These are phyloP conservation scores for Drosophila arizonae DNA, from an alignment of 1,140 invertebrate species.

Conservation along the genomic window DNA sequence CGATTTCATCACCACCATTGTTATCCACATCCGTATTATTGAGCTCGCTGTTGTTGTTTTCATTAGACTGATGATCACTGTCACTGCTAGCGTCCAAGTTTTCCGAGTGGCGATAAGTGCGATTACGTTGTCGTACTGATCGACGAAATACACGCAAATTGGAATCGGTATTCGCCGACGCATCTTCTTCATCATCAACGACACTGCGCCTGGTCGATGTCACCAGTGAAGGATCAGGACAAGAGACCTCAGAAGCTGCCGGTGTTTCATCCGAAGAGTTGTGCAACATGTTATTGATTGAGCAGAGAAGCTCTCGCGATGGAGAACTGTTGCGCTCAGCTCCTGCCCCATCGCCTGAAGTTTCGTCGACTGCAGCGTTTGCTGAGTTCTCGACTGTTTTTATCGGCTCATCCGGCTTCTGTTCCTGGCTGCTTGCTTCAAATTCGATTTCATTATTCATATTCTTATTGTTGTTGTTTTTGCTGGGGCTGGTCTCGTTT, in stretches of 20 bases:
- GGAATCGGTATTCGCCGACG: neutral
- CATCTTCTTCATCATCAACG: slow-evolving; percentile 10
- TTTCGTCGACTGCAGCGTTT: neutral
- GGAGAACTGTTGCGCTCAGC: neutral
- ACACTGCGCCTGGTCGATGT: slow-evolving; percentile 1
- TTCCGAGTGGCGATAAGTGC: slow-evolving; percentile 38
- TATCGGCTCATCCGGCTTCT: neutral
- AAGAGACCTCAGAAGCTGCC: neutral
- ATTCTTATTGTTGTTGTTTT: slow-evolving; percentile 11
- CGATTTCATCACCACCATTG: neutral
- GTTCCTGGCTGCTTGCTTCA: neutral
- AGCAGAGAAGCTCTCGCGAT: neutral
- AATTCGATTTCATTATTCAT: slow-evolving; percentile 10
- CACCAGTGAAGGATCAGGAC: neutral
- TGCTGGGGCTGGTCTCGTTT: slow-evolving; percentile 12
- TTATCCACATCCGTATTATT: slow-evolving; percentile 13
- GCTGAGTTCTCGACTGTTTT: neutral
- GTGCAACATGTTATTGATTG: neutral
- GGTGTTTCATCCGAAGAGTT: neutral
- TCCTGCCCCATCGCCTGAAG: neutral
- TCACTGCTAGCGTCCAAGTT: neutral
- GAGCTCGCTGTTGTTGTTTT: slow-evolving; percentile 13
- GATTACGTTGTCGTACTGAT: slow-evolving; percentile 24
- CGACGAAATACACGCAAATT: slow-evolving; percentile 29
- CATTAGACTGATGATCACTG: slow-evolving; percentile 1